Percentiles rank a stretch among this genome's conserved stretches.
These are phyloP conservation scores for Adineta ricciae DNA, from an alignment of 2,888 invertebrate species.

Conservation along the genomic window DNA sequence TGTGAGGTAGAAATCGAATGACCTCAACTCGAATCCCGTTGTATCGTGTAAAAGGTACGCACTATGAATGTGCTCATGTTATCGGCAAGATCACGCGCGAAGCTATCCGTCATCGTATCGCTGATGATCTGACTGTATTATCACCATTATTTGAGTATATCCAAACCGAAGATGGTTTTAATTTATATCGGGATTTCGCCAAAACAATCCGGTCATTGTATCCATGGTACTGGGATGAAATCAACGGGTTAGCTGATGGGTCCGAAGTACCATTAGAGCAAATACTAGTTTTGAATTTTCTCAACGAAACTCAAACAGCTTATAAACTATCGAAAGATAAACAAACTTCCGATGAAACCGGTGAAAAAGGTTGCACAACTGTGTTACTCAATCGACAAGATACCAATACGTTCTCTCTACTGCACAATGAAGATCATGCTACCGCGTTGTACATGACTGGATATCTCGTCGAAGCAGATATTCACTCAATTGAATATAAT, in stretches of 20 bases:
- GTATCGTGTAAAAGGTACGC: conserved; percentile 21
- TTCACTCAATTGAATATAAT: background rate
- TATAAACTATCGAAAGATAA: background rate
- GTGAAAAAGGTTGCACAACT: background rate
- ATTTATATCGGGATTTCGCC: background rate
- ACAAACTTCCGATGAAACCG: background rate
- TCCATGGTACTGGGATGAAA: conserved; percentile 33
- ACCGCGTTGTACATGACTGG: background rate
- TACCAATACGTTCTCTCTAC: background rate
- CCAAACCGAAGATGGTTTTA: background rate
- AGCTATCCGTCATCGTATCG: background rate
- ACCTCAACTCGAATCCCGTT: background rate
- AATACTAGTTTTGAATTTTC: background rate
- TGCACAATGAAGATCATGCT: conserved; percentile 31
- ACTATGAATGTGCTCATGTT: conserved; percentile 25
- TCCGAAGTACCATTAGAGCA: conserved; percentile 23
- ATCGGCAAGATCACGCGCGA: background rate
- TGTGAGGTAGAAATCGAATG: background rate
- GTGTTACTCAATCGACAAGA: background rate
- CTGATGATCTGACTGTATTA: background rate
- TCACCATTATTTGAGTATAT: background rate
- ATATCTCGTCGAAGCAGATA: conserved; percentile 24
- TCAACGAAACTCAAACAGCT: background rate
- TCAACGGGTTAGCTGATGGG: conserved; percentile 23
- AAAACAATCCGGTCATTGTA: background rate